phyloP scores from a whole-genome alignment of 2,888 invertebrate genomes.

The Campaea margaritaria region DNA sequence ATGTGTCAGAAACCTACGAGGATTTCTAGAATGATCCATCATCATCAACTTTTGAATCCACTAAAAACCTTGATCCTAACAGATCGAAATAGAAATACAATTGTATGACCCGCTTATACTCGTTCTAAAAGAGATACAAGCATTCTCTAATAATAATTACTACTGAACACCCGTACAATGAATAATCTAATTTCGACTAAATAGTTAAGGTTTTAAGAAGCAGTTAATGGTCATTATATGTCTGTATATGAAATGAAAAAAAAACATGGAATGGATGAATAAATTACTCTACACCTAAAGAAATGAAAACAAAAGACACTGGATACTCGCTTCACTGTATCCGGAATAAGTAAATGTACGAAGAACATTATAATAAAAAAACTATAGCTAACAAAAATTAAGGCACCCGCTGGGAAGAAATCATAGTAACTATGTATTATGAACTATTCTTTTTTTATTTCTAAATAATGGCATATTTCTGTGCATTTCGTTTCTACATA shows the following conservation, averaged over 20 bases:
- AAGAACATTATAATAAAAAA: constrained; percentile 10
- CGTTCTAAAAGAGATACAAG: not conserved
- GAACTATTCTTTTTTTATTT: too few species aligned
- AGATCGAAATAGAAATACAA: not conserved
- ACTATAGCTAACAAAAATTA: constrained; percentile 13
- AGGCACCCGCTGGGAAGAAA: constrained; percentile 14
- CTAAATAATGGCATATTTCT: too few species aligned
- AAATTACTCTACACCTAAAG: constrained; percentile 12
- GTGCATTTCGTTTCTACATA: too few species aligned
- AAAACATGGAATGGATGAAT: constrained; percentile 25
- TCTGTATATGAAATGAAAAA: constrained; percentile 11
- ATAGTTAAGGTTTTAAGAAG: not conserved
- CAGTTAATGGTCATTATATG: constrained; percentile 5
- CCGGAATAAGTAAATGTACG: constrained; percentile 4
- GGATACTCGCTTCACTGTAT: constrained; percentile 22
- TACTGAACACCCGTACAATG: too few species aligned
- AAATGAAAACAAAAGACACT: constrained; percentile 4
- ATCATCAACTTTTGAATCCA: too few species aligned
- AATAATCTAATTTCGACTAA: not conserved
- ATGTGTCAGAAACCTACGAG: too few species aligned
- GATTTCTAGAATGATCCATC: too few species aligned
- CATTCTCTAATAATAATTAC: too few species aligned
- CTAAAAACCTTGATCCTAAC: not conserved
- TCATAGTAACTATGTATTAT: not conserved
- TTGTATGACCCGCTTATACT: not conserved